Percentiles rank a stretch among this genome's conserved stretches.
These are phyloP conservation scores for Acanthoscelides obtectus DNA, from an alignment of 2,888 invertebrate species.

Conservation along the genomic window DNA sequence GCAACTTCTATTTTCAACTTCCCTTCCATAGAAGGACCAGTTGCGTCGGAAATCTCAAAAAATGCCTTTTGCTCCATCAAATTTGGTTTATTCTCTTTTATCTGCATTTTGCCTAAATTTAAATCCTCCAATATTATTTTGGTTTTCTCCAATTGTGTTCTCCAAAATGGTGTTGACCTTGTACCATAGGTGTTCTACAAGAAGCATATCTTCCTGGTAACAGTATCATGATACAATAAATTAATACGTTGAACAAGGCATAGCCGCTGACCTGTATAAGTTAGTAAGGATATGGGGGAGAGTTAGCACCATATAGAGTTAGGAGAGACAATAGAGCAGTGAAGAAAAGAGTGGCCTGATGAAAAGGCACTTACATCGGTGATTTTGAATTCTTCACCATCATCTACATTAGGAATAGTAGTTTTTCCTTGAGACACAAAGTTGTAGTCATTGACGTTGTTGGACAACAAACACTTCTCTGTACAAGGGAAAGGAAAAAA, in stretches of 20 bases:
- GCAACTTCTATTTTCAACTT: too few relatives aligned
- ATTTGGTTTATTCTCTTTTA: too few relatives aligned
- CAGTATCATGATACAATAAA: background rate
- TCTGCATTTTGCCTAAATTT: too few relatives aligned
- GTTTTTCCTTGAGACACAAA: conserved; percentile 97
- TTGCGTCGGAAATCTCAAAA: too few relatives aligned
- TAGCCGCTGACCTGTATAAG: background rate
- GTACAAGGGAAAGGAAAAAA: conserved; percentile 4
- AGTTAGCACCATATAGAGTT: background rate
- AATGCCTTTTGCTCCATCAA: too few relatives aligned
- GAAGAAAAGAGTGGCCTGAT: conserved; percentile 13
- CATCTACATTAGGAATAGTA: conserved; percentile 93
- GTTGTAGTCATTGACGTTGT: conserved; percentile 90
- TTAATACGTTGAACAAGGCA: background rate
- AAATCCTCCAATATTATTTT: too few relatives aligned
- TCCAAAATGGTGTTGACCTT: too few relatives aligned
- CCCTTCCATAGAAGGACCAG: too few relatives aligned
- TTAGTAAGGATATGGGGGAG: background rate
- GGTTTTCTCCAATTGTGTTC: background rate
- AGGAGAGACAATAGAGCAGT: conserved; percentile 4
- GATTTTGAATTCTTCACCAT: conserved; percentile 84
- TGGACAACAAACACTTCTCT: conserved; percentile 74
- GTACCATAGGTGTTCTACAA: too few relatives aligned
- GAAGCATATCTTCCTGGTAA: background rate
- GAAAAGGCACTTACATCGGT: conserved; percentile 74